Conservation (phyloP, 2,888 invertebrate species). For the Melieria crassipennis region DNA sequence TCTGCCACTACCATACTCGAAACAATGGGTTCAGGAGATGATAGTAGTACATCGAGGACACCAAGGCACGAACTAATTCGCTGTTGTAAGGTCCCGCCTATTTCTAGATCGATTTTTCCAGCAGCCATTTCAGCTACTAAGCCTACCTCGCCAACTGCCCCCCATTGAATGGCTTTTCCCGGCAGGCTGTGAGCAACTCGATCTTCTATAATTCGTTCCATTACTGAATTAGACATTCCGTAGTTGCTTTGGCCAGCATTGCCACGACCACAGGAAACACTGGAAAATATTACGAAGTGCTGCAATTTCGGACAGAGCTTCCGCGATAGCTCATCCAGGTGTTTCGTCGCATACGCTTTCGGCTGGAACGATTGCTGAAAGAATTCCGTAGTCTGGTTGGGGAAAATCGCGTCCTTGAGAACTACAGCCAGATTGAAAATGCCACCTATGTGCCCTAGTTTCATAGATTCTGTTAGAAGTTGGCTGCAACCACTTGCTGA, state of each 20-base stretch:
- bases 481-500: slow-evolving; percentile 71
- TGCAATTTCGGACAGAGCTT: slow-evolving; percentile 68
- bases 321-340: slow-evolving; percentile 76
- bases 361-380: slow-evolving; percentile 77
- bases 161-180: slow-evolving; percentile 88
- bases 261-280: slow-evolving; percentile 87
- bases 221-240: slow-evolving; percentile 87
- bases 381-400: slow-evolving; percentile 77
- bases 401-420: slow-evolving; percentile 78
- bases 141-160: slow-evolving; percentile 87
- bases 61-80: slow-evolving; percentile 81
- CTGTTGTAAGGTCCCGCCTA: slow-evolving; percentile 84
- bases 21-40: slow-evolving; percentile 75
- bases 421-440: slow-evolving; percentile 91
- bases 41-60: slow-evolving; percentile 77
- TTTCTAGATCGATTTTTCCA: slow-evolving; percentile 73
- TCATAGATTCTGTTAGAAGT: slow-evolving; percentile 73
- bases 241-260: slow-evolving; percentile 86
- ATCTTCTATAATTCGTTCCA: slow-evolving; percentile 86
- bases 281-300: slow-evolving; percentile 89
- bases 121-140: slow-evolving; percentile 79
- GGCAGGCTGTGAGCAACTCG: slow-evolving; percentile 76
- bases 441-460: slow-evolving; percentile 78
- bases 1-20: slow-evolving; percentile 87
- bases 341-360: slow-evolving; percentile 80